Conservation (phyloP, 1,140 invertebrate genomes). For the Monochamus saltuarius region DNA sequence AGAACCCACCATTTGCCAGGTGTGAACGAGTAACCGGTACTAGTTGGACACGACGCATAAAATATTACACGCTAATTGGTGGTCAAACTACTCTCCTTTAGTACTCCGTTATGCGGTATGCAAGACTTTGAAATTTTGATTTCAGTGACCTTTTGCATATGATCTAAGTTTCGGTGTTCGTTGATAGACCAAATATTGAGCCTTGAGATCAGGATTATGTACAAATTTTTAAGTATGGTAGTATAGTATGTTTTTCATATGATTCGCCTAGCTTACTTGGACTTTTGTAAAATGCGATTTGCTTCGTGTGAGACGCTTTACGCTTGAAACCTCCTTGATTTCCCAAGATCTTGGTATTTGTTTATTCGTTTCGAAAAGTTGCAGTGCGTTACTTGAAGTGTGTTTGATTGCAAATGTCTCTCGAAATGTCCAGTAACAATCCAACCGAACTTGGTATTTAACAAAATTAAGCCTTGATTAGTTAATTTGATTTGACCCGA, state of each 20-base stretch:
- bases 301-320: conserved; percentile 10
- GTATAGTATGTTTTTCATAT: conserved; percentile 38
- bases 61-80: too few species aligned
- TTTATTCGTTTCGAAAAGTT: conserved; percentile 10
- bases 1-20: too few species aligned
- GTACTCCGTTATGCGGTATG: too few species aligned
- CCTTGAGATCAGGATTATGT: conserved; percentile 28
- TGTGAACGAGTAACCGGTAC: too few species aligned
- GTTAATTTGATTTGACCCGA: conserved; percentile 8
- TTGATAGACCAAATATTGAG: conserved; percentile 20
- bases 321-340: conserved; percentile 29
- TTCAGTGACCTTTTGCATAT: too few species aligned
- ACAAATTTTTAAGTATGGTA: conserved; percentile 44
- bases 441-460: neutral
- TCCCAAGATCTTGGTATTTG: conserved; percentile 34
- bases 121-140: too few species aligned
- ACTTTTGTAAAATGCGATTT: conserved; percentile 27
- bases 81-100: too few species aligned
- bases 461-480: neutral
- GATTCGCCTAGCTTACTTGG: conserved; percentile 41
- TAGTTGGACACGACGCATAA: too few species aligned
- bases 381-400: too few species aligned
- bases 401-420: too few species aligned
- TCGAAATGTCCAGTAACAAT: too few species aligned
- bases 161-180: conserved; percentile 19